Conservation (phyloP, 1,140 invertebrate genomes). For the Aplysia californica region DNA sequence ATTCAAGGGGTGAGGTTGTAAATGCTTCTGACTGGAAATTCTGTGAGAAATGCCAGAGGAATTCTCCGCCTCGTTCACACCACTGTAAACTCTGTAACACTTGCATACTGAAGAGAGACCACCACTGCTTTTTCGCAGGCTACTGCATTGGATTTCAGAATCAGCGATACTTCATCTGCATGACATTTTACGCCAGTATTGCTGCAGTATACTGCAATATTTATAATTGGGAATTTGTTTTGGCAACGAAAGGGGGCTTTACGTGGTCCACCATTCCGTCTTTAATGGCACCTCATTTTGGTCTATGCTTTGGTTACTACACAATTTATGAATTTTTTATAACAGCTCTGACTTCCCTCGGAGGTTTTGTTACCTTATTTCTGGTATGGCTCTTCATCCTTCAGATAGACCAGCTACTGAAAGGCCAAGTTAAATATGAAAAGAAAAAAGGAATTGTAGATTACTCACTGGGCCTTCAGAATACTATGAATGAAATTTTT, state of each 20-base stretch:
- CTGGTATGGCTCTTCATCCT: slow-evolving; percentile 46
- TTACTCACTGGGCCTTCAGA: slow-evolving; percentile 26
- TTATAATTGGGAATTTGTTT: slow-evolving; percentile 48
- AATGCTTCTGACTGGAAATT: too few relatives aligned
- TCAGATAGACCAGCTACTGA: slow-evolving; percentile 41
- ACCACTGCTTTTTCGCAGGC: slow-evolving; percentile 93
- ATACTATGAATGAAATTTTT: slow-evolving; percentile 31
- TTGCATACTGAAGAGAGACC: too few relatives aligned
- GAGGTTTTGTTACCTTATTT: slow-evolving; percentile 39
- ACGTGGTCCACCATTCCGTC: slow-evolving; percentile 35
- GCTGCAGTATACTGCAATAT: slow-evolving; percentile 52
- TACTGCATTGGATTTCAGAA: slow-evolving; percentile 92
- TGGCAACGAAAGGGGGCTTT: slow-evolving; percentile 42
- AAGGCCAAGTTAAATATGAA: slow-evolving; percentile 54
- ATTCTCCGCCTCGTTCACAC: too few relatives aligned
- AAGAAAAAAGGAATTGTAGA: slow-evolving; percentile 41
- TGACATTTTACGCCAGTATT: slow-evolving; percentile 78
- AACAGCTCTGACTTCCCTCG: slow-evolving; percentile 40
- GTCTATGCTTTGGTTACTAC: slow-evolving; percentile 43
- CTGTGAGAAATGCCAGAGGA: too few relatives aligned
- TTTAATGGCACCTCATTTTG: slow-evolving; percentile 50
- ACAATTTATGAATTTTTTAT: slow-evolving; percentile 43
- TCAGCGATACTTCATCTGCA: slow-evolving; percentile 87
- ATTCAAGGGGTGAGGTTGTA: too few relatives aligned
- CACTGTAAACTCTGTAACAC: too few relatives aligned